These are phyloP conservation scores for Brachionus koreanus DNA, from an alignment of 1,140 invertebrate species.

Conservation along the genomic window DNA sequence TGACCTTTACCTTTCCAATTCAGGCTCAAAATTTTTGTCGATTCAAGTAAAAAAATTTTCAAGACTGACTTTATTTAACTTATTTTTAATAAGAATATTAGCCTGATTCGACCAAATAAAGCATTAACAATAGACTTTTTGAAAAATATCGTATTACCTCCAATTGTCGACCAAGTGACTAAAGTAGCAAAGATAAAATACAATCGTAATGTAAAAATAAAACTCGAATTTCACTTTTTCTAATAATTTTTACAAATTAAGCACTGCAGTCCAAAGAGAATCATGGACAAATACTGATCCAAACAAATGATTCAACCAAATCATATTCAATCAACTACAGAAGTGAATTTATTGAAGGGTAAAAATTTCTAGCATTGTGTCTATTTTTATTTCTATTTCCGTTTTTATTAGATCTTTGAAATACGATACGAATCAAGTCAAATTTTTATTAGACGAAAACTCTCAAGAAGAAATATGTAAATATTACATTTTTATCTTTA, in stretches of 20 bases:
- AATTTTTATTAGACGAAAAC: not conserved
- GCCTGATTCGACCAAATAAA: not conserved
- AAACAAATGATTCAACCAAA: slow-evolving; percentile 29
- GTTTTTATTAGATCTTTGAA: not conserved
- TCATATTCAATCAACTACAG: not conserved
- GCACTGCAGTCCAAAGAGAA: not conserved
- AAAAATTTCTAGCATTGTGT: not conserved
- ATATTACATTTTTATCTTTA: not conserved
- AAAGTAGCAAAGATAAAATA: slow-evolving; percentile 32
- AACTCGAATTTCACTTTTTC: not conserved
- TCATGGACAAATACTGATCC: slow-evolving; percentile 10
- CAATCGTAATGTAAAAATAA: not conserved
- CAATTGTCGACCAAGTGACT: not conserved
- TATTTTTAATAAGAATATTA: not conserved
- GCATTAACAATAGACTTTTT: slow-evolving; percentile 15
- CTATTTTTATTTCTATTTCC: not conserved
- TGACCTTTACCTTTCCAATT: not conserved
- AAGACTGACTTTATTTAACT: not conserved
- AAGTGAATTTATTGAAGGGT: slow-evolving; percentile 7
- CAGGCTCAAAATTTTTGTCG: not conserved
- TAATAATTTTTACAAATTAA: not conserved
- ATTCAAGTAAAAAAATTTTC: not conserved
- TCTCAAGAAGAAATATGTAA: not conserved
- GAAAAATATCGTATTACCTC: not conserved
- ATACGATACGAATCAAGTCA: not conserved